phyloP scores from a whole-genome alignment of 2,888 invertebrate genomes.

The Andrena hattorfiana region DNA sequence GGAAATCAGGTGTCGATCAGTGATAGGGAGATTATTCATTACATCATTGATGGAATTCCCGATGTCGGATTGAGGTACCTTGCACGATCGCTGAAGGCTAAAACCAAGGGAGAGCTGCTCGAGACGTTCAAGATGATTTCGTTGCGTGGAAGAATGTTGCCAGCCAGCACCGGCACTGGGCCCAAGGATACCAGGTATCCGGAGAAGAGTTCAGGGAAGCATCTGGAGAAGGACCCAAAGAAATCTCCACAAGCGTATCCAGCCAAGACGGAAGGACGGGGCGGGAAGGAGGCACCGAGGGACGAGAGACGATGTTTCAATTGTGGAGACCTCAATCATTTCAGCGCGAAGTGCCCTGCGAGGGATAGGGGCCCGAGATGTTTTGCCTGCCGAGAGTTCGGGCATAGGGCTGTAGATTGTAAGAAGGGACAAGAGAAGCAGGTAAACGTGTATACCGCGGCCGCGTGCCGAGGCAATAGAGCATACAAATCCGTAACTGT shows the following conservation, averaged over 20 bases:
- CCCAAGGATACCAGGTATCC: background rate
- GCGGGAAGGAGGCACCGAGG: background rate
- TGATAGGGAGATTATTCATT: conserved; percentile 7
- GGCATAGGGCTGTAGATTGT: background rate
- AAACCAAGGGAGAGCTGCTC: background rate
- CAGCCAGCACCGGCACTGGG: background rate
- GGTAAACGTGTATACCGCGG: background rate
- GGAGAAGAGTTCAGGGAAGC: too few species aligned
- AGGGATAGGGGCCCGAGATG: background rate
- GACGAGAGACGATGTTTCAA: background rate
- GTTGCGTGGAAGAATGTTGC: background rate
- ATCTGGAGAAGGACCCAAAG: background rate
- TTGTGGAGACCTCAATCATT: background rate
- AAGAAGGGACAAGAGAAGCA: conserved; percentile 13
- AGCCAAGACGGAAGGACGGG: background rate
- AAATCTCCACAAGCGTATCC: too few species aligned
- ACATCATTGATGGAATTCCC: conserved; percentile 14
- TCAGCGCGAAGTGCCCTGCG: background rate
- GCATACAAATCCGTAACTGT: conserved; percentile 5
- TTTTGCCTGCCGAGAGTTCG: background rate
- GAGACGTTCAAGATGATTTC: conserved; percentile 11
- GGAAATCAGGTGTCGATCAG: conserved; percentile 14
- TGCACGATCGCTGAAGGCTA: background rate
- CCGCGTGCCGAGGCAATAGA: background rate
- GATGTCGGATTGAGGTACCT: conserved; percentile 13